phyloP scores from a whole-genome alignment of 1,140 invertebrate species.

The Polyergus mexicanus region DNA sequence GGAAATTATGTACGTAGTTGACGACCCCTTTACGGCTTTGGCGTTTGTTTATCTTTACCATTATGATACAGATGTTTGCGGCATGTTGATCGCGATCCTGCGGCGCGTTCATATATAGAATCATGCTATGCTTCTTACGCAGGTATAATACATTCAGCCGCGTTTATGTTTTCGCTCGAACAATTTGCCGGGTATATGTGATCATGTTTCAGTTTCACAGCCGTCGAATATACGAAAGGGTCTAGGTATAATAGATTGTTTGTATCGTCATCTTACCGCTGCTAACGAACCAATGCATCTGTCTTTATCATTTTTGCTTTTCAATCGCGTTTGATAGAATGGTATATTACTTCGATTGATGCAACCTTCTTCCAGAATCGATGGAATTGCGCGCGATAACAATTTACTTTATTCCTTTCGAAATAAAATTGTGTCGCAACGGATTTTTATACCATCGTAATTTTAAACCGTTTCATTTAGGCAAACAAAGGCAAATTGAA shows the following conservation, averaged over 20 bases:
- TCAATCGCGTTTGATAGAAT: neutral
- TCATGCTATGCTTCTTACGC: conserved; percentile 38
- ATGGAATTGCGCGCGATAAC: conserved; percentile 23
- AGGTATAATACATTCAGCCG: conserved; percentile 44
- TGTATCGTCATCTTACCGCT: neutral
- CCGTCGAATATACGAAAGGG: conserved; percentile 28
- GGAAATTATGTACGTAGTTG: conserved; percentile 68
- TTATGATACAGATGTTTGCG: conserved; percentile 60
- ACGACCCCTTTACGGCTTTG: conserved; percentile 59
- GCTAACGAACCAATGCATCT: neutral
- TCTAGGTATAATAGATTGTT: conserved; percentile 1
- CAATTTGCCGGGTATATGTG: conserved; percentile 24
- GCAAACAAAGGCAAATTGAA: conserved; percentile 3
- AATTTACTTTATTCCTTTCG: conserved; percentile 20
- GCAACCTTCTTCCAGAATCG: neutral
- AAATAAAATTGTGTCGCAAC: conserved; percentile 11
- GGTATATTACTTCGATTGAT: neutral
- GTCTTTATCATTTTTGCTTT: conserved; percentile 14
- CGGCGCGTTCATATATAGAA: conserved; percentile 20
- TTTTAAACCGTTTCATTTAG: conserved; percentile 32
- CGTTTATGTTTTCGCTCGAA: conserved; percentile 41
- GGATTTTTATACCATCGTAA: conserved; percentile 13
- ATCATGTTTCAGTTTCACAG: conserved; percentile 3
- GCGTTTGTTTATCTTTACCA: conserved; percentile 62
- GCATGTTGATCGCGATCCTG: conserved; percentile 34